These are phyloP conservation scores for Zaprionus nigranus DNA, from an alignment of 1,140 invertebrate genomes.

Conservation along the genomic window DNA sequence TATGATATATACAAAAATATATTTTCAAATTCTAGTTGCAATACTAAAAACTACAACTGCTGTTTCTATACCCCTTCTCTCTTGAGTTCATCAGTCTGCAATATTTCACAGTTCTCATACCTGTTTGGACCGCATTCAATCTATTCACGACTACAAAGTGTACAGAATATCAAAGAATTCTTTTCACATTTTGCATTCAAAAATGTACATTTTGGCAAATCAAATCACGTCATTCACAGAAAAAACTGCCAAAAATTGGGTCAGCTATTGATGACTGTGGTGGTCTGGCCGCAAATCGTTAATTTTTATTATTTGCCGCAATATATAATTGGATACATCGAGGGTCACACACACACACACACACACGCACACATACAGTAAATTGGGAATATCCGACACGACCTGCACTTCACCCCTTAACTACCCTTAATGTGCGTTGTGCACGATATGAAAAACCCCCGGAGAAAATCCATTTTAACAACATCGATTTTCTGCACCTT, in stretches of 20 bases:
- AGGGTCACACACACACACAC: slow-evolving; percentile 7
- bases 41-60: too few species aligned
- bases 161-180: slow-evolving; percentile 24
- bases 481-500: slow-evolving; percentile 51
- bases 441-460: slow-evolving; percentile 38
- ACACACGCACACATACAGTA: neutral
- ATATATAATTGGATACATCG: slow-evolving; percentile 40
- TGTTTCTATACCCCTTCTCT: neutral
- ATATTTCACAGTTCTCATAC: neutral
- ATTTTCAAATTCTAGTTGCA: neutral
- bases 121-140: neutral
- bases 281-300: slow-evolving; percentile 31
- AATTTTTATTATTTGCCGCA: slow-evolving; percentile 51
- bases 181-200: slow-evolving; percentile 5
- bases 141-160: neutral
- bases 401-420: neutral
- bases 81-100: neutral
- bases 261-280: slow-evolving; percentile 42
- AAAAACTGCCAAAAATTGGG: slow-evolving; percentile 28
- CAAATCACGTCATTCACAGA: slow-evolving; percentile 17
- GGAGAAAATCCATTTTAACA: slow-evolving; percentile 40
- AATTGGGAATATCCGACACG: slow-evolving; percentile 31
- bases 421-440: slow-evolving; percentile 41
- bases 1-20: neutral
- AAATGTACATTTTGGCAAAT: slow-evolving; percentile 32